Conservation (phyloP, 1,140 invertebrate species). For the Homarus americanus region DNA sequence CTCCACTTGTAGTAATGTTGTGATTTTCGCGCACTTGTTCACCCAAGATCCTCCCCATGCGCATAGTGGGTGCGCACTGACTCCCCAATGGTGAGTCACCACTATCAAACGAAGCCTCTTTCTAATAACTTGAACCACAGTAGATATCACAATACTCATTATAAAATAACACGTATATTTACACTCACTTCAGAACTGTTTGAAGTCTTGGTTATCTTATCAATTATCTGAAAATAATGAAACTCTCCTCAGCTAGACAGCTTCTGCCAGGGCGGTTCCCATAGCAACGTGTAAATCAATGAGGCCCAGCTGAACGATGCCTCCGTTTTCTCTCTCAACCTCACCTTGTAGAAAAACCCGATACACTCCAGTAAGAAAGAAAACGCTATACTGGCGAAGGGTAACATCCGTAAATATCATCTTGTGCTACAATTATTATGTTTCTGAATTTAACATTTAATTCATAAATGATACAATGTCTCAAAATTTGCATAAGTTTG, state of each 20-base stretch:
- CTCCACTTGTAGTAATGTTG: slow-evolving; percentile 33
- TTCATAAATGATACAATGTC: too few species aligned
- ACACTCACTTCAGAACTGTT: not conserved
- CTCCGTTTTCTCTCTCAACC: not conserved
- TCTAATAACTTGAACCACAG: too few species aligned
- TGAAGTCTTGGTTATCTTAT: not conserved
- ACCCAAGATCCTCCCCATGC: not conserved
- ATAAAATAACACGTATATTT: not conserved
- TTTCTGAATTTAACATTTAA: too few species aligned
- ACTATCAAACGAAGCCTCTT: not conserved
- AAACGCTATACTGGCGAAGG: too few species aligned
- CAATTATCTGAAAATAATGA: not conserved
- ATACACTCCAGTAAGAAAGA: not conserved
- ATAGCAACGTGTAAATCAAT: slow-evolving; percentile 31
- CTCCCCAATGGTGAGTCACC: not conserved
- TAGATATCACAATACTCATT: not conserved
- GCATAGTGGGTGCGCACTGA: not conserved
- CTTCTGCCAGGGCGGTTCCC: not conserved
- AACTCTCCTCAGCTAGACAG: not conserved
- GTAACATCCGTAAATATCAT: too few species aligned
- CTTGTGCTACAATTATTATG: too few species aligned
- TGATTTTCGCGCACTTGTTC: slow-evolving; percentile 43
- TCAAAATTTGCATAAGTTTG: too few species aligned
- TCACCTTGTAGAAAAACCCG: slow-evolving; percentile 11
- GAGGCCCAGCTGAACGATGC: not conserved